A percentile compares a stretch with the other conserved stretches of the same genome.
Conservation (phyloP, 2,888 invertebrate species). For the Lamproptera curius region DNA sequence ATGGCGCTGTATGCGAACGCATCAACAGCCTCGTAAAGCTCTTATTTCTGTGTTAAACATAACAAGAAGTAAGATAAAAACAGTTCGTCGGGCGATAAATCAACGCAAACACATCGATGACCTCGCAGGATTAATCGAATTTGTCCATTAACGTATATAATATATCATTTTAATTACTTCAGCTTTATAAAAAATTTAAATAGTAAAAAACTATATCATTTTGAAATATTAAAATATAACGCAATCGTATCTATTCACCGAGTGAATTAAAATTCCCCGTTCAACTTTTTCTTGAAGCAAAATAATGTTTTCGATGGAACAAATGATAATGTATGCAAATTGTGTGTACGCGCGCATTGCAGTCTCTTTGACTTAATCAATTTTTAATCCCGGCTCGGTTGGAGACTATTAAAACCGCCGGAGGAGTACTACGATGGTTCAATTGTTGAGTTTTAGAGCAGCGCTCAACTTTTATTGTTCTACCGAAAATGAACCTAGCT, state of each 20-base stretch:
- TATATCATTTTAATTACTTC: background rate
- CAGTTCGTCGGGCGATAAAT: constrained; percentile 41
- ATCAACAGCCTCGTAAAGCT: constrained; percentile 52
- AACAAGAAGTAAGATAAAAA: constrained; percentile 54
- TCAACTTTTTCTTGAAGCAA: no score
- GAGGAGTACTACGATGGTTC: constrained; percentile 15
- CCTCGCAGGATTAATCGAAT: constrained; percentile 1
- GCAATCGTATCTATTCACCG: background rate
- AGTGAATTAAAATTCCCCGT: background rate
- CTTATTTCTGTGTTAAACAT: constrained; percentile 50
- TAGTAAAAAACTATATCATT: background rate
- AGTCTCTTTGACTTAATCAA: constrained; percentile 18
- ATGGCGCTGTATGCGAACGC: constrained; percentile 46
- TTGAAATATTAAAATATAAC: background rate
- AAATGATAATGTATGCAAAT: constrained; percentile 20
- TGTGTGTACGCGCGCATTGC: constrained; percentile 18
- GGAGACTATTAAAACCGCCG: constrained; percentile 18
- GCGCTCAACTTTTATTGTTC: constrained; percentile 18
- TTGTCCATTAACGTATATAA: constrained; percentile 7
- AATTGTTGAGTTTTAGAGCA: constrained; percentile 20
- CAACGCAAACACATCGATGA: constrained; percentile 16
- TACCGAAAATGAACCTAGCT: constrained; percentile 12
- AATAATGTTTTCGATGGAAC: constrained; percentile 8
- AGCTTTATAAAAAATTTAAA: background rate
- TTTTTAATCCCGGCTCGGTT: constrained; percentile 18